Base-by-base conservation (phyloP, 2,797 vertebrate genomes). In the Xenops minutus region DNA sequence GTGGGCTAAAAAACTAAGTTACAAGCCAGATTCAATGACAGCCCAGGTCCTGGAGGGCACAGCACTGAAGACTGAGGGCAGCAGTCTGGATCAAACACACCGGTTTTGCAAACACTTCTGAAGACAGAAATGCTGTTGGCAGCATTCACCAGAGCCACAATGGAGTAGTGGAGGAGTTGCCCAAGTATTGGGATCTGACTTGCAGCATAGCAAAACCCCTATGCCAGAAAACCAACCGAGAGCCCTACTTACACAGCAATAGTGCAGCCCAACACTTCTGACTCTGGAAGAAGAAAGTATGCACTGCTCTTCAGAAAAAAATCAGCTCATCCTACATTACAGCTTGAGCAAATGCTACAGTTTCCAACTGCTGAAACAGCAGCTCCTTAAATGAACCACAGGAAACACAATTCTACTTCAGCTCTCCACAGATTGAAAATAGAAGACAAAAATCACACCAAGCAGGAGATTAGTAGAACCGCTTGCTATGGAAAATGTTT, bases 401-500 rank as follows among this genome's bases (percentile, higher is more conserved):
- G 17, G 27, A 82, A 94, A 72, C 18, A 55, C 4, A 81, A 27
- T 49, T 81, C 44, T 55, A 32, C 36, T 79, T 86, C 27, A 61
- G 24, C 26, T 85, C 56, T 77, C 41, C 44, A 43, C 17, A 54
- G 49, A 46, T 12, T 82, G 15, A n/a, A 82, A 75, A 37, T 1
- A 36, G 32, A 61, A 46, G 39, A 61, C 37, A 76, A 34, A 77
- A 91, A 41, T 46, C 48, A 46, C 27, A 58, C 16, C 21, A 54
- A 62, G 32, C 3, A 48, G 34, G 8, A 3, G 46, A 62, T 23
- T 7, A 61, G 9, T 5, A 55, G 48, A 75, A 90, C 7, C 1
- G 0, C 22, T 72, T 46, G 22, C 32, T 82, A 76, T 0, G 0
- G 48, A 78, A 80, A 66, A 46, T 3, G 0, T 54, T 61, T 69